phyloP scores from a whole-genome alignment of 1,140 invertebrate species.

The Ladona fulva region DNA sequence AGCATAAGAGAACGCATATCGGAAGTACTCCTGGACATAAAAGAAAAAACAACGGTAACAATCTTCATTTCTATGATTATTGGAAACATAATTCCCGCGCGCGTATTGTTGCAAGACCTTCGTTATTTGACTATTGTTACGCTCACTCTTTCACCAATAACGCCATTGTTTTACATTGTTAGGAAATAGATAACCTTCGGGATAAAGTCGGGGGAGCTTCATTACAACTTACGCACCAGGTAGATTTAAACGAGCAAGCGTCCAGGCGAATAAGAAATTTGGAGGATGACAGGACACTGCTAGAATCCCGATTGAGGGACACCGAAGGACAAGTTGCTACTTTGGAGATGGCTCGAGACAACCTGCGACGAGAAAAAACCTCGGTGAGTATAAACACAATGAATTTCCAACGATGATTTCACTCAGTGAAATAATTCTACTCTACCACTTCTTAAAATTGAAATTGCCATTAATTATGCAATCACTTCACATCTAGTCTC shows the following conservation, averaged over 20 bases:
- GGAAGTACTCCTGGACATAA: slow-evolving; percentile 62
- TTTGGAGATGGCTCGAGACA: slow-evolving; percentile 51
- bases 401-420: not conserved
- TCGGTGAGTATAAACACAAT: not conserved
- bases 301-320: slow-evolving; percentile 60
- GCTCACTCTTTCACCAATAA: not conserved
- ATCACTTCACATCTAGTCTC: too few species aligned
- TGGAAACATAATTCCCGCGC: not conserved
- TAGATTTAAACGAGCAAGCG: not conserved
- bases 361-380: slow-evolving; percentile 53
- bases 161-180: not conserved
- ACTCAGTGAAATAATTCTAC: too few species aligned
- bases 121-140: not conserved
- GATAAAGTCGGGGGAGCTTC: slow-evolving; percentile 23
- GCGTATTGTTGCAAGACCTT: not conserved
- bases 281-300: slow-evolving; percentile 56
- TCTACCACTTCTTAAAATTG: too few species aligned
- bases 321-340: slow-evolving; percentile 57
- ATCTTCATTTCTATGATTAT: not conserved
- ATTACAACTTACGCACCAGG: not conserved
- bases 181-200: slow-evolving; percentile 25
- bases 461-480: too few species aligned
- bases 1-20: slow-evolving; percentile 65
- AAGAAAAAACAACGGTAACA: slow-evolving; percentile 60
- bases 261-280: slow-evolving; percentile 27